A percentile compares a stretch with the other conserved stretches of the same genome.
Conservation (phyloP, 2,888 invertebrate species). For the Pemphredon lugubris region DNA sequence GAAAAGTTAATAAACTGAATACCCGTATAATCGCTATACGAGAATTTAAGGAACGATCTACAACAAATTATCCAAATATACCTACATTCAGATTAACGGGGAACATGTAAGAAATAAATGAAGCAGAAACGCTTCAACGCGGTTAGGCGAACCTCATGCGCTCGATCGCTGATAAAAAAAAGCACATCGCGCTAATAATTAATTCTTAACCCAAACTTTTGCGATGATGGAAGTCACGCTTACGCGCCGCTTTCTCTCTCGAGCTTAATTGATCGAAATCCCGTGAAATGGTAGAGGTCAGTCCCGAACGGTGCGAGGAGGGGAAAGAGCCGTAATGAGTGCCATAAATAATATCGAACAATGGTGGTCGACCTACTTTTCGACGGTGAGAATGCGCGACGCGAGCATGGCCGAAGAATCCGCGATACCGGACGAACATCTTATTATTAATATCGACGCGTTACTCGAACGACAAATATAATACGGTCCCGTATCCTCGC, state of each 20-base stretch:
- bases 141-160: too few relatives aligned
- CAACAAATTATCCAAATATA: too few relatives aligned
- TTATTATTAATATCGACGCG: conserved; percentile 27
- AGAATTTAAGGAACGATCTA: too few relatives aligned
- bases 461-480: conserved; percentile 54
- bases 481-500: conserved; percentile 40
- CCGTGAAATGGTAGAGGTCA: conserved; percentile 19
- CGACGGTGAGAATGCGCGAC: conserved; percentile 15
- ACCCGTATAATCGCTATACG: too few relatives aligned
- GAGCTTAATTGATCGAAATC: conserved; percentile 38
- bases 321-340: conserved; percentile 30
- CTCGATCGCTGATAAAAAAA: too few relatives aligned
- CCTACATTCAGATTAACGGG: too few relatives aligned
- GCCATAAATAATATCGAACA: conserved; percentile 62
- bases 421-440: conserved; percentile 25
- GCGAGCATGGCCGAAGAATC: conserved; percentile 18
- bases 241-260: conserved; percentile 20
- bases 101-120: too few relatives aligned
- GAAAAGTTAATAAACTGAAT: too few relatives aligned
- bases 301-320: neutral
- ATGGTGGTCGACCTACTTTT: conserved; percentile 51
- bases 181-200: too few relatives aligned
- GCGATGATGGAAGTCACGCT: conserved; percentile 15
- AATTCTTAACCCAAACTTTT: conserved; percentile 7
- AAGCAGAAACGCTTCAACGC: too few relatives aligned